Evolutionary conservation across 2,797 vertebrate species (phyloP).

Genomic region (Holocentrus rufus): DNA sequence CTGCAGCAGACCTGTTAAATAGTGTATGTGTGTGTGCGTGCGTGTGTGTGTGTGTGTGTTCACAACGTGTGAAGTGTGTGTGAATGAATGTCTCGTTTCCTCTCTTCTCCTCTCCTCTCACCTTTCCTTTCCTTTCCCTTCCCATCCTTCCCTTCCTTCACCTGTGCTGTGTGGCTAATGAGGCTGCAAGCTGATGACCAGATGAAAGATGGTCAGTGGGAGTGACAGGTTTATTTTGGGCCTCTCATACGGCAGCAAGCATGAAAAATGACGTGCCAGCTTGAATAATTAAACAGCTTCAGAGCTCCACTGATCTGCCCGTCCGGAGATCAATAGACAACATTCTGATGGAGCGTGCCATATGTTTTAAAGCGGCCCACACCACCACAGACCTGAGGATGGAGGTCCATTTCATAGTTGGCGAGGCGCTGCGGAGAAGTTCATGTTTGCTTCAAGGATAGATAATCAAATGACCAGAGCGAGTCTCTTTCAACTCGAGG

Average conservation of each 20-base stretch:
- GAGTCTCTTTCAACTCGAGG: slow-evolving; percentile 1
- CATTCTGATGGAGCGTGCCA: slow-evolving; percentile 59
- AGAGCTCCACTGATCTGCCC: slow-evolving; percentile 61
- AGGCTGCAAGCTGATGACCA: slow-evolving; percentile 63
- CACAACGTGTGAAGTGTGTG: background rate
- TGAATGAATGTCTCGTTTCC: background rate
- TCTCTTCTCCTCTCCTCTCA: background rate
- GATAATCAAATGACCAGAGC: slow-evolving; percentile 18
- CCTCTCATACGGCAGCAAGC: slow-evolving; percentile 39
- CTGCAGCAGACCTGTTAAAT: slow-evolving; percentile 28
- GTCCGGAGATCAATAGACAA: slow-evolving; percentile 74
- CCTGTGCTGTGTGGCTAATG: slow-evolving; percentile 60
- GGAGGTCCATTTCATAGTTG: slow-evolving; percentile 30
- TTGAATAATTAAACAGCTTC: slow-evolving; percentile 78
- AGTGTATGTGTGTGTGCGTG: slow-evolving; percentile 5
- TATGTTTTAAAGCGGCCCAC: slow-evolving; percentile 57
- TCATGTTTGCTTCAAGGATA: slow-evolving; percentile 17
- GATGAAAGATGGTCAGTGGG: slow-evolving; percentile 64
- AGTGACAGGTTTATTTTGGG: slow-evolving; percentile 73
- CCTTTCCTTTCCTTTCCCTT: background rate
- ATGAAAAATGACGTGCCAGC: slow-evolving; percentile 70
- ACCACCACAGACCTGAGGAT: slow-evolving; percentile 18
- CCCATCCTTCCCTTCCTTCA: slow-evolving; percentile 8
- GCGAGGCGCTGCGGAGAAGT: slow-evolving; percentile 10
- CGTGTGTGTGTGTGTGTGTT: slow-evolving; percentile 3